Evolutionary conservation across 2,113 vertebrate genomes (phyloP), one percentile per base, ranked within the genome.

Genomic region (Apteryx mantelli): DNA sequence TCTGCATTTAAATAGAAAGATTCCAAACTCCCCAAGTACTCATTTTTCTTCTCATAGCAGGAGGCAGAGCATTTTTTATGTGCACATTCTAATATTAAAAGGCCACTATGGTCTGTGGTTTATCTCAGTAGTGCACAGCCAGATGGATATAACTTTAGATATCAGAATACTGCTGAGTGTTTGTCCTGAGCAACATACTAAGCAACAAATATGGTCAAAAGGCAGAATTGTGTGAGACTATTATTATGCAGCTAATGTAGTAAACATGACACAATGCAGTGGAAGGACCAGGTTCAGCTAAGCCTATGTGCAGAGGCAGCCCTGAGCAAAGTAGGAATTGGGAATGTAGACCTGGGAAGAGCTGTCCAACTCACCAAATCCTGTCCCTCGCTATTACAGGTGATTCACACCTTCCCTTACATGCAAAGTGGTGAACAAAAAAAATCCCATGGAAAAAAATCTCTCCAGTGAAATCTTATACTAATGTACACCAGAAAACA

Each of bases 1-100:
- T 89, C 81, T 91, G 42, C 70, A 87, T 95, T 92, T 95, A 95
- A 95, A 95, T 60, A 82, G 52, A 89, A 91, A 82, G 88, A 86
- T 60, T 82, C 61, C 56, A 30, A 32, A 53, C 24, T 75, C 68
- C 18, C 30, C 52, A 86, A 48, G 55, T 81, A 74, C 81, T 93
- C 2, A 81, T 86, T 95, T 91, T 92, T 75, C 69, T 91, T 89
- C 86, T 58, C 78, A 32, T 9, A 87, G 61, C 34, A 87, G 56
- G 38, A 86, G 15, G n/a, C 32, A 89, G 18, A 94, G 10, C 11
- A 89, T 64, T 91, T 91, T 95, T 89, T 55, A 82, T 68, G 56
- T 30, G 65, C 32, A 61, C 58, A 42, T 80, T 91, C 86, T 94
- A 79, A 84, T 64, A 32, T 76, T 87, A 91, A 92, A 92, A 89